Base-by-base conservation (phyloP, 2,888 invertebrate species). In the Tinea pellionella region DNA sequence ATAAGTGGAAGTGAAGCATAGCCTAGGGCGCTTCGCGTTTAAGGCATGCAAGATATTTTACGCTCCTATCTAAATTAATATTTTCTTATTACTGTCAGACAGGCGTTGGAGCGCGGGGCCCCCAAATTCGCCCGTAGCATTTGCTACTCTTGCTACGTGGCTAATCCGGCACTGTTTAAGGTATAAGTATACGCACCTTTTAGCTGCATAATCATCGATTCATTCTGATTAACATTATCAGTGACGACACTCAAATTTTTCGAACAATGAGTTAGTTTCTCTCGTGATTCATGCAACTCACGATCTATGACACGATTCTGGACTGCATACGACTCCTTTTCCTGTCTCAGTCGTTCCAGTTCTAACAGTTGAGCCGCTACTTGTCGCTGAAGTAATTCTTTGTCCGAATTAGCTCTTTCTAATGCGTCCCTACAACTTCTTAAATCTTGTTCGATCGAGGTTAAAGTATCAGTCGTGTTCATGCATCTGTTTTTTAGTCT, bases 341-440 rank as follows among this genome's bases (percentile, higher is more conserved):
- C 95, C 78, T 94, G 94, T 64, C 92, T 90, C 30, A 93, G 80
- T 60, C 93, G 89, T 63, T 93, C 92, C 19, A 92, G 78, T 66
- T 95, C 94, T 53, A 93, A 75, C 47, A 93, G 82, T 65, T 94
- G 93, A 6, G 90, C 80, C 8, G 92, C 91, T 37, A 92, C 88
- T 74, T 94, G 94, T 42, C 94, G 86, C 67, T 93, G 93, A 19
- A 95, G 77, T 62, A 92, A 90, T 64, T 95, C 94, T 67, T 92
- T 93, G 65, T 95, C 95, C 3, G 85, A 75, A 63, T 90, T 83
- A 0, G 89, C 80, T 67, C 92, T 86, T 63, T 93, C 92, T 60
- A 93, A 74, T 18, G 90, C 89, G 65, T 92, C 92, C 65, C 91
- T 79, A 65, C 92, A 92, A 64, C 88, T 90, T 64, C 92, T 81